These are phyloP conservation scores for Ceyx cyanopectus DNA, from an alignment of 2,113 vertebrate genomes.

Conservation along the genomic window DNA sequence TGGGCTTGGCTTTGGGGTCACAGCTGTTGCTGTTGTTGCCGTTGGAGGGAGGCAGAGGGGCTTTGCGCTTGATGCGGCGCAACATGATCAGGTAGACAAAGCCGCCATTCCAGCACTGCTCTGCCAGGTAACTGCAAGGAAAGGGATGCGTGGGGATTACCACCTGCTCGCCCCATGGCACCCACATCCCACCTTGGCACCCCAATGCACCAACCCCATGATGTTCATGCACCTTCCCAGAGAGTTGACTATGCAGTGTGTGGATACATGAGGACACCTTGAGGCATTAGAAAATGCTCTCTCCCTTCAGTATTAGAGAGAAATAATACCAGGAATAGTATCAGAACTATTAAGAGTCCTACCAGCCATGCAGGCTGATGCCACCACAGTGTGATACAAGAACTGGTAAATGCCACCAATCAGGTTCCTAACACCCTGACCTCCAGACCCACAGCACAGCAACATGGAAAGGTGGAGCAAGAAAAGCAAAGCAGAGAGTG, in stretches of 20 bases:
- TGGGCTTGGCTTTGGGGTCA: conserved; percentile 69
- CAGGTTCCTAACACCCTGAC: accelerated
- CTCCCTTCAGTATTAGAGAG: not conserved
- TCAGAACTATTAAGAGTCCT: not conserved
- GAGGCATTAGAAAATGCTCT: accelerated
- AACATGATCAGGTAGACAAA: conserved; percentile 96
- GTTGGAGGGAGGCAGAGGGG: conserved; percentile 86
- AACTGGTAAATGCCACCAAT: not conserved
- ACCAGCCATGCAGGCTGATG: not conserved
- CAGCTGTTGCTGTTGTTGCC: conserved; percentile 76
- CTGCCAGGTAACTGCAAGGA: conserved; percentile 90
- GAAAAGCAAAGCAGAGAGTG: not conserved
- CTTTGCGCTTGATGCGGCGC: conserved; percentile 93
- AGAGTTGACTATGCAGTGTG: not conserved
- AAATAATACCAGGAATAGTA: not conserved
- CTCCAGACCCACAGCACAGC: accelerated
- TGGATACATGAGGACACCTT: accelerated
- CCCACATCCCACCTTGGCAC: accelerated
- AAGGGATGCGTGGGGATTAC: not conserved
- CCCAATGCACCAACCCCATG: accelerated
- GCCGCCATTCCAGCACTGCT: conserved; percentile 98
- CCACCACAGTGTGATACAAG: accelerated
- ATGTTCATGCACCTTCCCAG: not conserved
- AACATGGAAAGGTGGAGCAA: not conserved
- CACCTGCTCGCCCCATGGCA: accelerated